Conservation (phyloP, 2,797 vertebrate species). For the Melanotaenia boesemani region DNA sequence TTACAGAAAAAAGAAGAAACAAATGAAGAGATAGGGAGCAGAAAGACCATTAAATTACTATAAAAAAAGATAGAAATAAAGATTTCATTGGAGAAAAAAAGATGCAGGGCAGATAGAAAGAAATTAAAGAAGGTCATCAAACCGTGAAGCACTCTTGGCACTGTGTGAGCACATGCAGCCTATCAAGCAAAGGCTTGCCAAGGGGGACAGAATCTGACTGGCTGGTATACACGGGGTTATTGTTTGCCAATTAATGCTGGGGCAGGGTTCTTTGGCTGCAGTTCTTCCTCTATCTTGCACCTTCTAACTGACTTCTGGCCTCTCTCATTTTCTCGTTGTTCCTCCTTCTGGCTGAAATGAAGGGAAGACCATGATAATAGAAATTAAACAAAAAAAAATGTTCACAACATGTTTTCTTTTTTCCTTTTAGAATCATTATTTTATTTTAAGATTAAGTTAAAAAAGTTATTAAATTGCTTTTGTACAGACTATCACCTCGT, state of each 20-base stretch:
- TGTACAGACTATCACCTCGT: no score
- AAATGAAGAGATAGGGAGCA: slow-evolving; percentile 37
- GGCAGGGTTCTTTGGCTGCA: slow-evolving; percentile 52
- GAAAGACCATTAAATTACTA: slow-evolving; percentile 60
- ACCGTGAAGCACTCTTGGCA: slow-evolving; percentile 63
- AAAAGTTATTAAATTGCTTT: no score
- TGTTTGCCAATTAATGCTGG: slow-evolving; percentile 71
- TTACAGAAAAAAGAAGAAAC: slow-evolving; percentile 53
- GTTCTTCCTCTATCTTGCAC: slow-evolving; percentile 35
- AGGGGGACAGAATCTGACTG: slow-evolving; percentile 65
- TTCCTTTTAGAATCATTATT: slow-evolving; percentile 27
- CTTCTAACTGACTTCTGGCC: slow-evolving; percentile 18
- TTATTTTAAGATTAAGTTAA: no score
- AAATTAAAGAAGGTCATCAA: slow-evolving; percentile 72
- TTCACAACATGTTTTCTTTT: no score
- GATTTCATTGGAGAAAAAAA: slow-evolving; percentile 36
- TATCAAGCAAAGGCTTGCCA: slow-evolving; percentile 60
- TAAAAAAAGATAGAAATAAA: slow-evolving; percentile 50
- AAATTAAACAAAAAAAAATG: slow-evolving; percentile 15
- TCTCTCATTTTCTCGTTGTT: slow-evolving; percentile 21
- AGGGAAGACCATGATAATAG: slow-evolving; percentile 27
- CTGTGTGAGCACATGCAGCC: slow-evolving; percentile 64
- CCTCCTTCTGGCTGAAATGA: slow-evolving; percentile 12
- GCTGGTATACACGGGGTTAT: slow-evolving; percentile 69
- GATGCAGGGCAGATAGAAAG: slow-evolving; percentile 56